phyloP scores from a whole-genome alignment of 1,140 invertebrate species.

The Lucilia cuprina region DNA sequence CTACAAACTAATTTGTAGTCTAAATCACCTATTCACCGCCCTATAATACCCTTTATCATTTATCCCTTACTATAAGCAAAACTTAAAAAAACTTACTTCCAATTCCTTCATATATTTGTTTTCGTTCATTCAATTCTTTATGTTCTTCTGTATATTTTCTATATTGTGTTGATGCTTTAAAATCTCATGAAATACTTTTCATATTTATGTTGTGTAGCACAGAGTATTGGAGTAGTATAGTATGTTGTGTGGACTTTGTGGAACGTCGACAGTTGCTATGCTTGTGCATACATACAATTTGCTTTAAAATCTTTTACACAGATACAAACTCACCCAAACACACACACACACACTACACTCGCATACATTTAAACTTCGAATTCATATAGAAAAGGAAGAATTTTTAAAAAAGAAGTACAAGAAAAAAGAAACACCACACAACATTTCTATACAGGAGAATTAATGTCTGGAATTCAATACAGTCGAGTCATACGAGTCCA shows the following conservation, averaged over 20 bases:
- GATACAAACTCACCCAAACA: background rate
- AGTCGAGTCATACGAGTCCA: background rate
- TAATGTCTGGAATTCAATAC: slow-evolving; percentile 11
- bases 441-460: slow-evolving; percentile 26
- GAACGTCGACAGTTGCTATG: slow-evolving; percentile 50
- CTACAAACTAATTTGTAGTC: no score
- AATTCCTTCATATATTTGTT: background rate
- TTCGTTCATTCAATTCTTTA: background rate
- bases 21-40: no score
- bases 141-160: background rate
- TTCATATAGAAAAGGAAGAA: background rate
- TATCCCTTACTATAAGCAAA: background rate
- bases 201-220: slow-evolving; percentile 7
- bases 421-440: slow-evolving; percentile 37
- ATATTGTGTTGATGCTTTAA: background rate
- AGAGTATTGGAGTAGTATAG: background rate
- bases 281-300: background rate
- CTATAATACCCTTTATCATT: no score
- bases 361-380: background rate
- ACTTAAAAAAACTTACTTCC: background rate
- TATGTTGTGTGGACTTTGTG: slow-evolving; percentile 44
- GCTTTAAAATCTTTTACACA: background rate
- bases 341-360: background rate
- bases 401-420: background rate
- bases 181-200: background rate